Percentiles rank a stretch among this genome's conserved stretches.
Conservation (phyloP, 2,888 invertebrate genomes). For the Sepiola atlantica region DNA sequence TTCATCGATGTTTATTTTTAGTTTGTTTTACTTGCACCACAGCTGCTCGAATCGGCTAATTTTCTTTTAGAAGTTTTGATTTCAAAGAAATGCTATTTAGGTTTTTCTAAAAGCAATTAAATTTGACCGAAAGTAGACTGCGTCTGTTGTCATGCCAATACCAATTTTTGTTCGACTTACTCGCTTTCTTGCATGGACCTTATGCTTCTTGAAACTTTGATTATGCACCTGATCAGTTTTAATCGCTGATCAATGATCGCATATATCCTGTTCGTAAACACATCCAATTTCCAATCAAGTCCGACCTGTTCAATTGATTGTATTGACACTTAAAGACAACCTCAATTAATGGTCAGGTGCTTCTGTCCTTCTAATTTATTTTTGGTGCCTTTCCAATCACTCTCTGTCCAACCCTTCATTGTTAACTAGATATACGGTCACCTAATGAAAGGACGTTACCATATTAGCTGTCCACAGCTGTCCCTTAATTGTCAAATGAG, state of each 20-base stretch:
- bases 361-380: not conserved
- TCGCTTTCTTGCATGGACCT: too few species aligned
- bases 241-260: not conserved
- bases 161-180: not conserved
- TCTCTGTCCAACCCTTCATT: not conserved
- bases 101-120: not conserved
- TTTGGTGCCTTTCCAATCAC: not conserved
- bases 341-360: slow-evolving; percentile 19
- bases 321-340: not conserved
- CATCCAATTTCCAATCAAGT: slow-evolving; percentile 9
- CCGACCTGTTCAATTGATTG: not conserved
- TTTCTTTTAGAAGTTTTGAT: not conserved
- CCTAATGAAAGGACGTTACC: not conserved
- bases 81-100: not conserved
- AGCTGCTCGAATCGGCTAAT: not conserved
- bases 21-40: not conserved
- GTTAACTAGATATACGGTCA: not conserved
- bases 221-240: not conserved
- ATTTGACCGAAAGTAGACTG: not conserved
- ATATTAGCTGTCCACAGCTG: not conserved
- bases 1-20: not conserved
- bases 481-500: not conserved
- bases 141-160: not conserved
- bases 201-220: not conserved
- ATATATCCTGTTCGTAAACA: slow-evolving; percentile 20